Evolutionary conservation across 2,888 invertebrate genomes (phyloP), one percentile per base, ranked within the genome.

Genomic region (Platycheirus rosarum): DNA sequence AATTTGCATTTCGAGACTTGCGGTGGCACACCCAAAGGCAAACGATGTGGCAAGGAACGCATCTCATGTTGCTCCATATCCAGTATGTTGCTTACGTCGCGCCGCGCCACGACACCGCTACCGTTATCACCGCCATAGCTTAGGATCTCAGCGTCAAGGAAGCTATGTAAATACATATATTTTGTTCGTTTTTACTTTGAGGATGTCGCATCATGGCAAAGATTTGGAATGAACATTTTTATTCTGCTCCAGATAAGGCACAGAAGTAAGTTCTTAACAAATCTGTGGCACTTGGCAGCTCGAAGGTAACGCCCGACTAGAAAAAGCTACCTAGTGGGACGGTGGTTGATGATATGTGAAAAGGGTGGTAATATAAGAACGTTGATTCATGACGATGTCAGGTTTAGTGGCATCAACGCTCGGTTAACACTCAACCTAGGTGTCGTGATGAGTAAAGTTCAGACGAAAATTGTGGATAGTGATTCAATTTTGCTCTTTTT

Each of bases 1-100:
- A 79, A 79, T 79, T 69, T 79, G 79, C 75, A 69, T 79, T 79
- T 62, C 68, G 42, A 63, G 48, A 57, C 79, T 79, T 79, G 74
- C 35, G 75, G 62, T 68, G 26, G 32, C 73, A 73, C 42, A 71
- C 55, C 62, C 57, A n/a, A 44, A 60, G 57, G 57, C 42, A 71
- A 78, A 78, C 57, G 37, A 14, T 53, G 48, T 60, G 40, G 60
- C 16, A 40, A 46, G 46, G 5, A 69, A 62, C 69, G 53, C 76
- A 63, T 60, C 51, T 40, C 69, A 63, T 68, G 23, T 32, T 35
- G 40, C 63, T 40, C 13, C 55, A 70, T 16, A 69, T 44, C 26
- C 51, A 26, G 55, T 14, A 49, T 49, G 26, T 42, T 57, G 70
- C 49, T 71, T 53, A 55, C 20, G 23, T 23, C 23, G 23, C 32